A percentile compares a stretch with the other conserved stretches of the same genome.
phyloP scores from a whole-genome alignment of 2,797 vertebrate species.

The Sebastes hubbsi region DNA sequence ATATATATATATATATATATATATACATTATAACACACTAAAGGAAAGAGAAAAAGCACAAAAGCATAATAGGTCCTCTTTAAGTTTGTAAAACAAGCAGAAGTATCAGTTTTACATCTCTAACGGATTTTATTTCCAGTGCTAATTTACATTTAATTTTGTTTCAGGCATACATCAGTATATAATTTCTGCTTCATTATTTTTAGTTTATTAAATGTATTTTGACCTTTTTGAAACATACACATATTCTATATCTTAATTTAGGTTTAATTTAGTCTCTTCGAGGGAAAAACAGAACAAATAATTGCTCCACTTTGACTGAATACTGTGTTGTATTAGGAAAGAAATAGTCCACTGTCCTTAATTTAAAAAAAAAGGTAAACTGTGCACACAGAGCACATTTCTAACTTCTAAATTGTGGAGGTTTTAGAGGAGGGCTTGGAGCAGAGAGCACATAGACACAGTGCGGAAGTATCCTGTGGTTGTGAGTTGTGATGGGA shows the following conservation, averaged over 20 bases:
- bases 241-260: background rate
- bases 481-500: constrained; percentile 79
- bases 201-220: background rate
- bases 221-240: background rate
- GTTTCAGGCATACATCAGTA: background rate
- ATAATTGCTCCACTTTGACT: background rate
- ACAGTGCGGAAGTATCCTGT: constrained; percentile 72
- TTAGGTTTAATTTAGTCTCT: background rate
- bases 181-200: background rate
- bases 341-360: background rate
- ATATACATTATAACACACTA: too few relatives aligned
- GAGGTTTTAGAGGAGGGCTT: constrained; percentile 55
- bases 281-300: background rate
- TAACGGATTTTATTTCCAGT: background rate
- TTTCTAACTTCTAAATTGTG: constrained; percentile 62
- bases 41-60: too few relatives aligned
- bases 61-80: too few relatives aligned
- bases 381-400: constrained; percentile 35
- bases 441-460: constrained; percentile 67
- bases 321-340: background rate
- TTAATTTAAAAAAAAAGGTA: constrained; percentile 16
- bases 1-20: too few relatives aligned
- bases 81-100: background rate
- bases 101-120: background rate
- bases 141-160: background rate